Base-by-base conservation (phyloP, 2,888 invertebrate genomes). In the Sphaerophoria rueppellii region DNA sequence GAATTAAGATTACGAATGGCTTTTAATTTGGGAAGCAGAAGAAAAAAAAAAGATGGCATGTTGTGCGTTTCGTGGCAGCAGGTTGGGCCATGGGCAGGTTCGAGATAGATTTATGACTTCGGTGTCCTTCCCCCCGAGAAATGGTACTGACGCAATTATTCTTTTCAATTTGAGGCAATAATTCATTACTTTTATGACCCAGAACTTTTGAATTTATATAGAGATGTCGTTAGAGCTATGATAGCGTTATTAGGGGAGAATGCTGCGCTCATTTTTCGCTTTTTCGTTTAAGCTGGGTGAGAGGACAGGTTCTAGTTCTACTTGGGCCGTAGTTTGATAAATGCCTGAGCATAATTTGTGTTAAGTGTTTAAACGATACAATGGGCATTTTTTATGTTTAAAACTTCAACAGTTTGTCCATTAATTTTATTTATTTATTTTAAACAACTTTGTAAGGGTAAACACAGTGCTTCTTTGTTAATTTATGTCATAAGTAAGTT, bases 111-210 rank as follows among this genome's bases (percentile, higher is more conserved):
- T 85, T 81, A 85, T 81, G 76, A 63, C 58, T 73, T 65, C 24
- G 24, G 40, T 16, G 55, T 67, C 67, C 81, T 67, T 60, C 43
- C 73, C 81, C 76, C 69, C 6, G 4, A 60, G n/a, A 72, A 79
- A 75, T 80, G 76, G 85, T 57, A 69, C 69, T 76, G 85, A 57
- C 81, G 81, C 76, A 85, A 85, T 85, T 85, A 85, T 85, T 85
- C 81, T 85, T 85, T 85, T 85, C 85, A 85, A 85, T 85, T 85
- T 85, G 73, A 80, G 57, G 81, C 85, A 73, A 81, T 85, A 85
- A 85, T 85, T 85, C 85, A 85, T 81, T 76, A 81, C 55, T 54
- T 85, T 85, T 85, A 85, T 85, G 80, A 81, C 81, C 75, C 76
- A 48, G 73, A 77, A 72, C 69, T 78, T 24, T 67, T 60, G 60